Percentiles rank a stretch among this genome's conserved stretches.
phyloP scores from a whole-genome alignment of 2,888 invertebrate genomes.

The Selenia dentaria region DNA sequence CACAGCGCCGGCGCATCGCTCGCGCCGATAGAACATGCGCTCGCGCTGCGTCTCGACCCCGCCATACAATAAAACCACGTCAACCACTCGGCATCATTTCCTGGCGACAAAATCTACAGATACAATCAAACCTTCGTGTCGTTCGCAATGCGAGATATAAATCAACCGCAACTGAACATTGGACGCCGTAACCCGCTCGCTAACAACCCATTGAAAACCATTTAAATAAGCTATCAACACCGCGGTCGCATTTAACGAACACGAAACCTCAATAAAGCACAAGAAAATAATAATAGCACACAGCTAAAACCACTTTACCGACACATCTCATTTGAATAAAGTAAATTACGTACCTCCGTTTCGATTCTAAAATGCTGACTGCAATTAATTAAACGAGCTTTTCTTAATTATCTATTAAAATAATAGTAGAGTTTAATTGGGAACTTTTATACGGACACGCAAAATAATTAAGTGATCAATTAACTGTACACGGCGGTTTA shows the following conservation, averaged over 20 bases:
- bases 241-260: slow-evolving; percentile 65
- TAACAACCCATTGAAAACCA: slow-evolving; percentile 61
- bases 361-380: slow-evolving; percentile 67
- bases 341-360: slow-evolving; percentile 66
- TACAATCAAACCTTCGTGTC: slow-evolving; percentile 72
- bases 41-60: slow-evolving; percentile 45
- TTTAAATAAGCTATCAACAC: slow-evolving; percentile 76
- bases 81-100: slow-evolving; percentile 66
- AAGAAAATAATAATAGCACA: slow-evolving; percentile 80
- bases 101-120: slow-evolving; percentile 79
- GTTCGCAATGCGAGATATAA: slow-evolving; percentile 63
- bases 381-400: slow-evolving; percentile 76
- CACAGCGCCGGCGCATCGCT: slow-evolving; percentile 60
- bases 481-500: slow-evolving; percentile 69
- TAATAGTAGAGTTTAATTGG: slow-evolving; percentile 77
- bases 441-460: slow-evolving; percentile 73
- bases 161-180: slow-evolving; percentile 58
- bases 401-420: slow-evolving; percentile 81
- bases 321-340: slow-evolving; percentile 79
- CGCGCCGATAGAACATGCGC: slow-evolving; percentile 60
- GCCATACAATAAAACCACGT: slow-evolving; percentile 65
- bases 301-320: slow-evolving; percentile 72
- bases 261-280: slow-evolving; percentile 78
- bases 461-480: slow-evolving; percentile 82
- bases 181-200: slow-evolving; percentile 40